A percentile compares a stretch with the other conserved stretches of the same genome.
These are phyloP conservation scores for Tor tambroides DNA, from an alignment of 2,113 vertebrate species.

Conservation along the genomic window DNA sequence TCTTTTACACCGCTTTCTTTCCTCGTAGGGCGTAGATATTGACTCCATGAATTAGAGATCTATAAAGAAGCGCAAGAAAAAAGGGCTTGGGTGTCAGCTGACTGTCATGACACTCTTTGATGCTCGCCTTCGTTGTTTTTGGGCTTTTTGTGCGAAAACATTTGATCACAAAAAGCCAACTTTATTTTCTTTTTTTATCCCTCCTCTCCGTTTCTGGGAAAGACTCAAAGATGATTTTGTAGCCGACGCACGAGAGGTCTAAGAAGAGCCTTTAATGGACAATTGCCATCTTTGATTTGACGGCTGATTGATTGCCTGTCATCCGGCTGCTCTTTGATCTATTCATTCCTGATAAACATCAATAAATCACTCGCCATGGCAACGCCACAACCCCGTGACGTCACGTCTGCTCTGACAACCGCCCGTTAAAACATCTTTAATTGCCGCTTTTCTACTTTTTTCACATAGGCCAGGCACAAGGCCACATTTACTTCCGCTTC, in stretches of 20 bases:
- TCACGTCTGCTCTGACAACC: conserved; percentile 84
- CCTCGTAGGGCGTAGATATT: conserved; percentile 59
- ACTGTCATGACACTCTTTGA: conserved; percentile 72
- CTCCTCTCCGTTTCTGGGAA: conserved; percentile 67
- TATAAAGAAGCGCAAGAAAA: conserved; percentile 66
- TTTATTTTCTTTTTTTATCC: conserved; percentile 59
- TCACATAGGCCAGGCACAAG: conserved; percentile 22
- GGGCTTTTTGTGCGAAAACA: conserved; percentile 55
- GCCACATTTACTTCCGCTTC: conserved; percentile 25
- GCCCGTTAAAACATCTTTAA: conserved; percentile 73
- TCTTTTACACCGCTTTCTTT: conserved; percentile 39
- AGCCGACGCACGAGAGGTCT: conserved; percentile 79
- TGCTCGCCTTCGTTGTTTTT: conserved; percentile 63
- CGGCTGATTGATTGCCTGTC: conserved; percentile 95
- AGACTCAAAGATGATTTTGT: conserved; percentile 81
- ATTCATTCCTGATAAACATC: conserved; percentile 99
- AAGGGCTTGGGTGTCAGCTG: conserved; percentile 79
- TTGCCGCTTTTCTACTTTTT: conserved; percentile 60
- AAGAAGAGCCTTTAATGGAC: conserved; percentile 87
- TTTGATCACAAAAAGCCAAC: conserved; percentile 67
- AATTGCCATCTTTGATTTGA: conserved; percentile 97
- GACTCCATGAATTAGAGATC: conserved; percentile 67
- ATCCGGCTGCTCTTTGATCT: conserved; percentile 93
- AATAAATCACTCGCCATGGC: conserved; percentile 91
- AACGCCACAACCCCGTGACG: conserved; percentile 84